phyloP scores from a whole-genome alignment of 2,113 vertebrate species.

The Siniperca knerii region DNA sequence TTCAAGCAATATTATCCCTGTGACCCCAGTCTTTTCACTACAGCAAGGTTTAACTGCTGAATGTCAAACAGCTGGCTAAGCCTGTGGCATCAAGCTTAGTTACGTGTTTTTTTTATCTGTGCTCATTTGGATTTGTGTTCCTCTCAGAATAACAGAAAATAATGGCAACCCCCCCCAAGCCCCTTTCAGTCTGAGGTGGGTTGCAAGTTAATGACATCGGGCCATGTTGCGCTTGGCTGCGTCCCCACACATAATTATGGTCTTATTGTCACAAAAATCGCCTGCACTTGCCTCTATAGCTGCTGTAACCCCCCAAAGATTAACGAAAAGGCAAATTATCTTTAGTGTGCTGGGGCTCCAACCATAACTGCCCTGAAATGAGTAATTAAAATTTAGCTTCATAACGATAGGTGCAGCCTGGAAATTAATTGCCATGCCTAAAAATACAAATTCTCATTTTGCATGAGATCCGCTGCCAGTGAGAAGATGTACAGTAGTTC shows the following conservation, averaged over 20 bases:
- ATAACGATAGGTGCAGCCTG: conserved; percentile 78
- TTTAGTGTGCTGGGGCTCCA: conserved; percentile 65
- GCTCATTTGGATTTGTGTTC: conserved; percentile 76
- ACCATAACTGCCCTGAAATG: conserved; percentile 78
- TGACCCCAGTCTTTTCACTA: conserved; percentile 72
- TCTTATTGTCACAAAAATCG: conserved; percentile 81
- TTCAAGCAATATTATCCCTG: conserved; percentile 74
- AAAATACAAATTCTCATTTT: conserved; percentile 57
- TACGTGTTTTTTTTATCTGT: conserved; percentile 49
- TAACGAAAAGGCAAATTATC: conserved; percentile 77
- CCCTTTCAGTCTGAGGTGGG: conserved; percentile 75
- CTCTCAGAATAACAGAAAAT: conserved; percentile 82
- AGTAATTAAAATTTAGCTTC: conserved; percentile 83
- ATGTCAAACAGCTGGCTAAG: conserved; percentile 74
- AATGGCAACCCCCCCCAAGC: conserved; percentile 72
- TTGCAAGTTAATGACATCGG: conserved; percentile 81
- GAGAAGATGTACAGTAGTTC: conserved; percentile 6
- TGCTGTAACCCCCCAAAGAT: conserved; percentile 59
- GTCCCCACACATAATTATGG: conserved; percentile 81
- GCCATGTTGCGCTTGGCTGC: conserved; percentile 77
- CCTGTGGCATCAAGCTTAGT: conserved; percentile 66
- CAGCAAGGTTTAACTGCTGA: conserved; percentile 72
- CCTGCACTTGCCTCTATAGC: conserved; percentile 50
- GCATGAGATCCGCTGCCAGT: conserved; percentile 40
- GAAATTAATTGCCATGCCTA: conserved; percentile 72